Base-by-base conservation (phyloP, 2,113 vertebrate species). In the Malurus cyaneus region DNA sequence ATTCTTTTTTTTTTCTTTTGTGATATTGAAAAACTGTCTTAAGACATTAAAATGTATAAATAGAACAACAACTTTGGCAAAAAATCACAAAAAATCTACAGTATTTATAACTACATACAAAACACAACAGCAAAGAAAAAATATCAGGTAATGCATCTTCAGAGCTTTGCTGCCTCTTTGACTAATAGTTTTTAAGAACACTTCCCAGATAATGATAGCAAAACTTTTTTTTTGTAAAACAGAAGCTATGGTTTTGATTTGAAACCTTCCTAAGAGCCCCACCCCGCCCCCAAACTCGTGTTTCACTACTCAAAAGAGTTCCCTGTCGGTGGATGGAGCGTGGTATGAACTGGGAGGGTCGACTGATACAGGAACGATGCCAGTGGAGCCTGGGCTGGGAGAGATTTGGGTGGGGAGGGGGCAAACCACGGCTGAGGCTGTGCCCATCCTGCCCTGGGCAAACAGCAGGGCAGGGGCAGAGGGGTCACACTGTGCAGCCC, bases 1-100 rank as follows among this genome's bases (percentile, higher is more conserved):
- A 98, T 95, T 94, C 71, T 95, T 96, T 95, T 89, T 88, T 88
- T 88, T 65, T 26, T n/a, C 54, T 96, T 97, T 97, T 97, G 97
- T 98, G 97, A 98, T 97, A 98, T 97, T 98, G 98, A 98, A 98
- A 99, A 99, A 98, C 98, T 96, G 98, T 98, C 98, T 98, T 98
- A 98, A 99, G 98, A 99, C 98, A 98, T 98, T 97, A 98, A 98
- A 98, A 98, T 98, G 98, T 99, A 99, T 99, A 99, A 99, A 99
- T 98, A 99, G 97, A 98, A 99, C 98, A 98, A 98, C 96, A 98
- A 98, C 98, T 99, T 99, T 99, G 97, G 99, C 98, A 98, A 99
- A 99, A 98, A 98, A 98, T 96, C 97, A 98, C 97, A 98, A 97
- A 98, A 98, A 98, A 98, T 98, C 98, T 98, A 98, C 98, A 98